These are phyloP conservation scores for Pterocles burchelli DNA, from an alignment of 2,113 vertebrate species.

Conservation along the genomic window DNA sequence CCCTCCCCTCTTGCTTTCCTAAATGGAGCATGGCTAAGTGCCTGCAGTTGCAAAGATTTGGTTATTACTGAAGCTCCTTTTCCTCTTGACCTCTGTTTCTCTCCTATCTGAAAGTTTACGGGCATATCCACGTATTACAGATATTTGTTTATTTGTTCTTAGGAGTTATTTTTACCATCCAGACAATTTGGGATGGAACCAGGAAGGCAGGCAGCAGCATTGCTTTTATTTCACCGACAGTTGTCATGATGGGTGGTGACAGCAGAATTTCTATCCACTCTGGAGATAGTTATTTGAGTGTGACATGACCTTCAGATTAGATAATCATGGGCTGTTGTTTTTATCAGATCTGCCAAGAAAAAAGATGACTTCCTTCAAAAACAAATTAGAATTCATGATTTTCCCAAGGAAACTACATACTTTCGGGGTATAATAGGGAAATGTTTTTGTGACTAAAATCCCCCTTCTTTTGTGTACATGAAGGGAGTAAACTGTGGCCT, in stretches of 20 bases:
- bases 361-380: slow-evolving; percentile 75
- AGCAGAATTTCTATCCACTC: slow-evolving; percentile 21
- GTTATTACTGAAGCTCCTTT: not conserved
- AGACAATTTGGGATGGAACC: not conserved
- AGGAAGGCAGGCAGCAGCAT: not conserved
- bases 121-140: not conserved
- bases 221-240: slow-evolving; percentile 7
- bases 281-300: slow-evolving; percentile 25
- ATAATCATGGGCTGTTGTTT: slow-evolving; percentile 45
- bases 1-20: not conserved
- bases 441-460: slow-evolving; percentile 37
- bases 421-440: not conserved
- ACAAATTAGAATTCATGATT: slow-evolving; percentile 52
- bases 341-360: slow-evolving; percentile 72
- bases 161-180: slow-evolving; percentile 11
- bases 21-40: not conserved
- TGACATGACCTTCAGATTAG: slow-evolving; percentile 69
- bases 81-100: not conserved
- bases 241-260: slow-evolving; percentile 17
- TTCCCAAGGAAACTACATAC: slow-evolving; percentile 60
- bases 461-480: not conserved
- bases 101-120: not conserved
- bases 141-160: slow-evolving; percentile 10
- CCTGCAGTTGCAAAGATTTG: not conserved
- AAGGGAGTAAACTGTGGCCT: slow-evolving; percentile 7